Conservation (phyloP, 2,888 invertebrate genomes). For the Malacosoma neustria region DNA sequence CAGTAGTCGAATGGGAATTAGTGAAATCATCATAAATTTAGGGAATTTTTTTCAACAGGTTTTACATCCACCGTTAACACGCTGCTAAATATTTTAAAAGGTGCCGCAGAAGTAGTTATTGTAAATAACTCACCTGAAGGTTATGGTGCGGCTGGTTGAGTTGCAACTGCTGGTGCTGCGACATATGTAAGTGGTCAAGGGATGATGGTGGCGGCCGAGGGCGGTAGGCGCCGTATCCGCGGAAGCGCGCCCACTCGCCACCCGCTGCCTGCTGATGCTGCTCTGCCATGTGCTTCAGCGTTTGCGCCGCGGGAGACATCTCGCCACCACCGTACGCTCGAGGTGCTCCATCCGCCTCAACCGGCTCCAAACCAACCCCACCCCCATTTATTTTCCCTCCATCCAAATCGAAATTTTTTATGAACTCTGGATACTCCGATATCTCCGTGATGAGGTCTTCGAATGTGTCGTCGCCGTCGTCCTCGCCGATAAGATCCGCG, state of each 20-base stretch:
- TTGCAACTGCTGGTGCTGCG: conserved; percentile 91
- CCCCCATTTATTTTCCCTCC: conserved; percentile 49
- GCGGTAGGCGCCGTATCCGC: conserved; percentile 67
- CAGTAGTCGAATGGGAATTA: too few species aligned
- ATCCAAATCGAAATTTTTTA: conserved; percentile 85
- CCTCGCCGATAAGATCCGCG: conserved; percentile 88
- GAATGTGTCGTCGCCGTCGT: conserved; percentile 87
- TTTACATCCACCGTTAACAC: too few species aligned
- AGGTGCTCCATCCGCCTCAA: conserved; percentile 62
- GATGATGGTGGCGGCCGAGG: conserved; percentile 53
- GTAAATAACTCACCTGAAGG: conserved; percentile 78
- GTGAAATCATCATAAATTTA: too few species aligned
- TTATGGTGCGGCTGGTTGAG: conserved; percentile 87
- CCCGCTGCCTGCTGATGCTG: conserved; percentile 88
- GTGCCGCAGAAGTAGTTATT: background rate
- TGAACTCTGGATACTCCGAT: conserved; percentile 87
- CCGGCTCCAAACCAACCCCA: conserved; percentile 45
- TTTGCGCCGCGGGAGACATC: conserved; percentile 94
- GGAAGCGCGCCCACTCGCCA: conserved; percentile 76
- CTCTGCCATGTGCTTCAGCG: conserved; percentile 97
- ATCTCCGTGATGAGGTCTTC: conserved; percentile 92
- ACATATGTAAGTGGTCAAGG: conserved; percentile 82
- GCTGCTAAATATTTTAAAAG: background rate
- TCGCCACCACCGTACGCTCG: conserved; percentile 76
- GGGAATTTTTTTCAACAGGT: too few species aligned